Conservation (phyloP, 2,113 vertebrate genomes). For the Halcyon senegalensis region DNA sequence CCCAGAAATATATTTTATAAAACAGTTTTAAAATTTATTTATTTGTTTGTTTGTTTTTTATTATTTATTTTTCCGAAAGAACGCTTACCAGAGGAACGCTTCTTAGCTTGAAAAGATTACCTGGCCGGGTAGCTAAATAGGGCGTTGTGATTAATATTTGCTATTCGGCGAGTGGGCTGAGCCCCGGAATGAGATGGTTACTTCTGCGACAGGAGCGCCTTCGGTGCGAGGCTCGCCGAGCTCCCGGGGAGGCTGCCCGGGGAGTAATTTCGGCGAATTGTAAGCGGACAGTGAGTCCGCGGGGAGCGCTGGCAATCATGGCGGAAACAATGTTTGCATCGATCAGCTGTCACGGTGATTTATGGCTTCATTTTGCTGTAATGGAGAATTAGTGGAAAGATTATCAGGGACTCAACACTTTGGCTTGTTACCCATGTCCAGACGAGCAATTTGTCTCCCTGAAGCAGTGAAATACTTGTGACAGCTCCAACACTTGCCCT, state of each 20-base stretch:
- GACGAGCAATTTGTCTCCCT: slow-evolving; percentile 99
- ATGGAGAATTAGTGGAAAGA: slow-evolving; percentile 99
- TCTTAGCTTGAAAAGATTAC: slow-evolving; percentile 71
- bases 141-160: slow-evolving; percentile 85
- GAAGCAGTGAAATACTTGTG: slow-evolving; percentile 98
- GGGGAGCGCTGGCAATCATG: slow-evolving; percentile 99
- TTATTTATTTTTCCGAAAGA: slow-evolving; percentile 32
- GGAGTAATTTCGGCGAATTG: slow-evolving; percentile 97
- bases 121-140: slow-evolving; percentile 70
- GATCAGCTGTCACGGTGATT: slow-evolving; percentile 99
- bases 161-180: slow-evolving; percentile 79
- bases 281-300: slow-evolving; percentile 97
- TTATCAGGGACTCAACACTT: slow-evolving; percentile 99
- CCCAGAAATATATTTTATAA: slow-evolving; percentile 66
- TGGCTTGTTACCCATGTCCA: slow-evolving; percentile 99
- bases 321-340: slow-evolving; percentile 99
- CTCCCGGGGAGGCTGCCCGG: slow-evolving; percentile 81
- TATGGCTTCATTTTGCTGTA: slow-evolving; percentile 99
- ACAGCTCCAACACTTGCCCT: slow-evolving; percentile 99
- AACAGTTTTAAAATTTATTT: slow-evolving; percentile 76
- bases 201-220: slow-evolving; percentile 85
- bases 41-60: not conserved
- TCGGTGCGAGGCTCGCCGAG: slow-evolving; percentile 76
- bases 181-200: slow-evolving; percentile 93
- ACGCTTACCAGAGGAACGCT: slow-evolving; percentile 64